Base-by-base conservation (phyloP, 2,113 vertebrate genomes). In the Xerus inauris region DNA sequence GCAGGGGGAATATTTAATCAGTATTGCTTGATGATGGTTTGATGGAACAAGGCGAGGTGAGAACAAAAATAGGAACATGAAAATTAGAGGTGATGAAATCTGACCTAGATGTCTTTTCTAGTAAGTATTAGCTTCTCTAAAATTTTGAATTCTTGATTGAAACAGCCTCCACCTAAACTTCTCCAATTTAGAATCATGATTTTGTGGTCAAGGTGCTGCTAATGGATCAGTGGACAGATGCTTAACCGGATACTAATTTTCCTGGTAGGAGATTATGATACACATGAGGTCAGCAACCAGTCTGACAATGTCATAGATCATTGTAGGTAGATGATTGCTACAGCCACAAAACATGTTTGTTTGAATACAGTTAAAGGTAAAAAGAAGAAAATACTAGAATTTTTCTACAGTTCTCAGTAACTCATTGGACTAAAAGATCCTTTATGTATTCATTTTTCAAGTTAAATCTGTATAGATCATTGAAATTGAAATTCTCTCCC, bases 51-150 rank as follows among this genome's bases (percentile, higher is more conserved):
- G 94, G 93, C 5, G 59, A 97, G 83, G 65, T 96, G 94, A 97
- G 89, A 95, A 94, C 93, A 95, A 95, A 96, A 97, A 94, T 91
- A 95, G 64, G 90, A 97, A 98, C 45, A 71, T 93, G 97, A 95
- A 96, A 97, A 97, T 95, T 94, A 94, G 51, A 97, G 80, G 94
- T 95, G 96, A 96, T 94, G 79, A 94, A 91, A 96, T 96, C 69
- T 97, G 93, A 96, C 96, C 91, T 80, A 89, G 86, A 89, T 97
- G 92, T 95, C 89, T 95, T 91, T 96, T 95, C 79, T 82, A 49
- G 69, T 94, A 95, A 87, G 75, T 79, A 87, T 98, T 94, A 87
- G 71, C 69, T 67, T 95, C 64, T 95, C 81, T 94, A 79, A 96
- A 94, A 87, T 94, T 89, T 93, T 80, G 14, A 96, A 95, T 91